Percentiles rank a stretch among this genome's conserved stretches.
Evolutionary conservation across 2,797 vertebrate genomes (phyloP).

Genomic region (Peromyscus attwateri): DNA sequence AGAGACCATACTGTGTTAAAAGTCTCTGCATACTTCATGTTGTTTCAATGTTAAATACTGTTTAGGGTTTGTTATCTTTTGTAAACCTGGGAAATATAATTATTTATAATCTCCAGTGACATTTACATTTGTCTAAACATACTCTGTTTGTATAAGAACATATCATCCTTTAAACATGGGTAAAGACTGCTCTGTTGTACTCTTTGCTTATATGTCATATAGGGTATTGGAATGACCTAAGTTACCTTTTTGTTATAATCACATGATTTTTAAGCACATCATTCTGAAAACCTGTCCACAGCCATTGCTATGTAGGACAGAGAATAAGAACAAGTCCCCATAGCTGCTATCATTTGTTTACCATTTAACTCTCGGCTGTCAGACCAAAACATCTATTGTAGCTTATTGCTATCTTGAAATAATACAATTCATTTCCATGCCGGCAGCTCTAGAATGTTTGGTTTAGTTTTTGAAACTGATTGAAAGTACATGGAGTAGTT

Average conservation of each 20-base stretch:
- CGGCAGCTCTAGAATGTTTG: slow-evolving; percentile 69
- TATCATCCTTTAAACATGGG: slow-evolving; percentile 45
- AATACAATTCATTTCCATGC: slow-evolving; percentile 68
- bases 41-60: slow-evolving; percentile 79
- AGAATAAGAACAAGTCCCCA: neutral
- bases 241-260: slow-evolving; percentile 37
- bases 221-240: neutral
- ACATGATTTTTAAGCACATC: neutral
- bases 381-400: slow-evolving; percentile 59
- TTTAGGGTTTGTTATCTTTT: slow-evolving; percentile 81
- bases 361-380: slow-evolving; percentile 28
- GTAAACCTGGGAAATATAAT: slow-evolving; percentile 81
- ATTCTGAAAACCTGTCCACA: slow-evolving; percentile 9
- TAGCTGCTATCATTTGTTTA: slow-evolving; percentile 37
- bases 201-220: slow-evolving; percentile 36
- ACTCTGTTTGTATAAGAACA: slow-evolving; percentile 72
- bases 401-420: slow-evolving; percentile 61
- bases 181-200: neutral
- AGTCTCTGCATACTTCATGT: slow-evolving; percentile 79
- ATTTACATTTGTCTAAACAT: slow-evolving; percentile 85
- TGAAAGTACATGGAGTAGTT: slow-evolving; percentile 75
- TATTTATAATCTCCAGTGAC: slow-evolving; percentile 80
- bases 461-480: slow-evolving; percentile 80
- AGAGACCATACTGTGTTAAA: slow-evolving; percentile 79
- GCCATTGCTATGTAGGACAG: slow-evolving; percentile 5